A percentile compares a stretch with the other conserved stretches of the same genome.
These are phyloP conservation scores for Menura novaehollandiae DNA, from an alignment of 2,113 vertebrate species.

Conservation along the genomic window DNA sequence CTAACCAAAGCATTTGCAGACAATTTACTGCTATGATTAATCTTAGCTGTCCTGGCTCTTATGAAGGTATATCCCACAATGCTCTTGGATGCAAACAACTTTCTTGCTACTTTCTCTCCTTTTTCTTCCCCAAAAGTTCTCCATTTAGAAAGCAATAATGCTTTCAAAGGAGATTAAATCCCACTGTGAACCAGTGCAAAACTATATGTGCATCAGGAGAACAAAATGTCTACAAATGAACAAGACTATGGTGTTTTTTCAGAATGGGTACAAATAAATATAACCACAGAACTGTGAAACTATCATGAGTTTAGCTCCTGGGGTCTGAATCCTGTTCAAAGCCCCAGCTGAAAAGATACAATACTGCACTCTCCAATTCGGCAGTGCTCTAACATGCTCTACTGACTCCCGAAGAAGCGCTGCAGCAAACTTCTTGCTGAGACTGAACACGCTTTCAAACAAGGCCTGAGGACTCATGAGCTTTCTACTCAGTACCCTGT, in stretches of 20 bases:
- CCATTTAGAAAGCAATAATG: not conserved
- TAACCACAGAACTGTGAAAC: not conserved
- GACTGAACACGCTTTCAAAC: constrained; percentile 39
- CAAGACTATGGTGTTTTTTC: not conserved
- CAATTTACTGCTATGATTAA: constrained; percentile 18
- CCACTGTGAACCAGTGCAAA: not conserved
- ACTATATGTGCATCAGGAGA: not conserved
- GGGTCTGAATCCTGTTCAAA: not conserved
- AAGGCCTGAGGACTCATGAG: constrained; percentile 22
- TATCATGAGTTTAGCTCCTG: not conserved
- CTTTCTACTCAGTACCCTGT: constrained; percentile 34
- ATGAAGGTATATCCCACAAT: constrained; percentile 6
- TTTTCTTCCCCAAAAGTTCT: not conserved
- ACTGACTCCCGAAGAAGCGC: not conserved
- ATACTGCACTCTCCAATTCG: not conserved
- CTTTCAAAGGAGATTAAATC: not conserved
- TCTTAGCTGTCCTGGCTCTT: constrained; percentile 14
- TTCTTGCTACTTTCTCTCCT: not conserved
- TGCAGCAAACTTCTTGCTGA: constrained; percentile 37
- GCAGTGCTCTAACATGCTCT: not conserved
- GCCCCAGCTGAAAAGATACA: not conserved
- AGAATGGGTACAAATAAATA: not conserved
- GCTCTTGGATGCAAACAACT: not conserved
- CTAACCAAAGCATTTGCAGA: constrained; percentile 1
- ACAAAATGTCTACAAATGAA: not conserved